Evolutionary conservation across 1,140 invertebrate species (phyloP).

Genomic region (Dendrolimus punctatus): DNA sequence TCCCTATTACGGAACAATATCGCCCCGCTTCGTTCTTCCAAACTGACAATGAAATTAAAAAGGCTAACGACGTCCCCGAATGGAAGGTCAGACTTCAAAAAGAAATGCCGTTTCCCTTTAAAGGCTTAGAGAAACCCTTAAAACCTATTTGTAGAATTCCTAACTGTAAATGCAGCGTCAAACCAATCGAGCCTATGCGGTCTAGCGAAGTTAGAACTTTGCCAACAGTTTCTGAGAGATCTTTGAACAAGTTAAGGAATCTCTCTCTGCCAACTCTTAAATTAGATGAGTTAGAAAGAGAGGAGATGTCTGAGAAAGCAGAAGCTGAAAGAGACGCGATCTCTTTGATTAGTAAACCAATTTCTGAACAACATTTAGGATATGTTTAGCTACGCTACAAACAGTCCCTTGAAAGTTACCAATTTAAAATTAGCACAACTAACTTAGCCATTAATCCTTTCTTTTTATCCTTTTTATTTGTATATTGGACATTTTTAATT

Average conservation of each 20-base stretch:
- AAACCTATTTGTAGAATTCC: conserved; percentile 55
- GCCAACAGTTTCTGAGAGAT: conserved; percentile 39
- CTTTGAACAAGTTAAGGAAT: conserved; percentile 49
- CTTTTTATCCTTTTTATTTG: conserved; percentile 10
- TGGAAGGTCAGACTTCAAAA: conserved; percentile 50
- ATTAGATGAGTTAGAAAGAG: conserved; percentile 47
- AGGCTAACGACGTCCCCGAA: conserved; percentile 40
- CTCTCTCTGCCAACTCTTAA: conserved; percentile 58
- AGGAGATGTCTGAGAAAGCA: conserved; percentile 32
- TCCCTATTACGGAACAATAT: conserved; percentile 52
- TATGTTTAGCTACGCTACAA: conserved; percentile 70
- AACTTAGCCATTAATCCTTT: conserved; percentile 7
- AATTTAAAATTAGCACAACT: conserved; percentile 18
- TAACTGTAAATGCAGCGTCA: conserved; percentile 56
- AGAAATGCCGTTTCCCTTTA: conserved; percentile 33
- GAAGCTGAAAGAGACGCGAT: conserved; percentile 46
- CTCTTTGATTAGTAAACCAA: conserved; percentile 43
- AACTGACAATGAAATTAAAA: conserved; percentile 30
- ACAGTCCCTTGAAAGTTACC: conserved; percentile 17
- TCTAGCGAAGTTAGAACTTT: conserved; percentile 49
- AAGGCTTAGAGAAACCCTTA: conserved; percentile 40
- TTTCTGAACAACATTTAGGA: conserved; percentile 80
- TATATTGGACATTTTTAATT: conserved; percentile 16
- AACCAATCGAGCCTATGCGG: conserved; percentile 25
- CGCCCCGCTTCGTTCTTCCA: conserved; percentile 58